These are phyloP conservation scores for Lasius fuliginosus DNA, from an alignment of 2,888 invertebrate genomes.

Conservation along the genomic window DNA sequence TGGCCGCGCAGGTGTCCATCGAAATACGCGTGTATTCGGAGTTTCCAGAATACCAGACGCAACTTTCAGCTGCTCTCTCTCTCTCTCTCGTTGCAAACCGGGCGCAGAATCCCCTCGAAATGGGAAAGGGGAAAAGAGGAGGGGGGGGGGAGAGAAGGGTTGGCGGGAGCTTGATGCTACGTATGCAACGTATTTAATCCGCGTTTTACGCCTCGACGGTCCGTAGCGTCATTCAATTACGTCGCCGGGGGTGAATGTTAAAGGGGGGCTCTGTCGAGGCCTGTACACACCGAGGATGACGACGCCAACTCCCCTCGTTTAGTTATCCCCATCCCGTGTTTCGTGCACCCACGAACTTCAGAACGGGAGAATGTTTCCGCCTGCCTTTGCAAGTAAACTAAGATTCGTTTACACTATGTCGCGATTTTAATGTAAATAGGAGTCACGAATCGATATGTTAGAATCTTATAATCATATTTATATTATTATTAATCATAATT, in stretches of 20 bases:
- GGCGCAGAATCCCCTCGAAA: slow-evolving; percentile 17
- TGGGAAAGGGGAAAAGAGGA: not conserved
- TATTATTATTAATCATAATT: not conserved
- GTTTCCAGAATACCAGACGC: slow-evolving; percentile 33
- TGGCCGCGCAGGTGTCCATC: slow-evolving; percentile 21
- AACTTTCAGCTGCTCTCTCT: slow-evolving; percentile 8
- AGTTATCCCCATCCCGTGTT: slow-evolving; percentile 8
- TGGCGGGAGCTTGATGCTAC: slow-evolving; percentile 59
- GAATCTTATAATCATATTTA: not conserved
- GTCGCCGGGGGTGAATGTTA: slow-evolving; percentile 64
- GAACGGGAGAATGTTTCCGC: slow-evolving; percentile 60
- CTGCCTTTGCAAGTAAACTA: slow-evolving; percentile 44
- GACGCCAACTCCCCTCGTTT: slow-evolving; percentile 53
- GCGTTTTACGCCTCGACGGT: slow-evolving; percentile 76
- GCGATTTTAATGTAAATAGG: slow-evolving; percentile 2
- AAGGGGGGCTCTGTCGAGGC: slow-evolving; percentile 50
- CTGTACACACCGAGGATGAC: slow-evolving; percentile 64
- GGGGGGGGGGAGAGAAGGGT: not conserved
- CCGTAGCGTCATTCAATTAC: slow-evolving; percentile 79
- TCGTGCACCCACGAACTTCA: slow-evolving; percentile 34
- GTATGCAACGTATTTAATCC: slow-evolving; percentile 79
- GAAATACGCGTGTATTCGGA: slow-evolving; percentile 28
- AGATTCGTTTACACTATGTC: slow-evolving; percentile 23
- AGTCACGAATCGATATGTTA: not conserved
- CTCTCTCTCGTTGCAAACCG: slow-evolving; percentile 14